Percentiles rank a stretch among this genome's conserved stretches.
phyloP scores from a whole-genome alignment of 2,113 vertebrate genomes.

The Myrmophylax atrothorax region DNA sequence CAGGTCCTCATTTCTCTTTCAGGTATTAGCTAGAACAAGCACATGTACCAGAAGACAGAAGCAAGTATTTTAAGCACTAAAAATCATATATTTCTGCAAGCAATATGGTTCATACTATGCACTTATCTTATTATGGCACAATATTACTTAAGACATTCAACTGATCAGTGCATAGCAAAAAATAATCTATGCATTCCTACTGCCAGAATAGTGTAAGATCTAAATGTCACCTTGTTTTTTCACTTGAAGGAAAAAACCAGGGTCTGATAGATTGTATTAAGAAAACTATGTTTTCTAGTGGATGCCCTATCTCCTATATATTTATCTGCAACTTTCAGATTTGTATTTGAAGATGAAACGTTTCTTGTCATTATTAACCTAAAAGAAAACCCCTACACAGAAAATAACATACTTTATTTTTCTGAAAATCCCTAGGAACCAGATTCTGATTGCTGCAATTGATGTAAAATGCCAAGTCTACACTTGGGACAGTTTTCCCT shows the following conservation, averaged over 20 bases:
- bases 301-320: background rate
- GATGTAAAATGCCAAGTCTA: background rate
- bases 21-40: background rate
- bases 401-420: background rate
- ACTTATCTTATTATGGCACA: background rate
- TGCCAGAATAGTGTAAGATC: background rate
- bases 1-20: background rate
- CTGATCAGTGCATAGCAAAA: background rate
- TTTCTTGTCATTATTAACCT: background rate
- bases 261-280: background rate
- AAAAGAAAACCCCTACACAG: background rate
- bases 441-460: background rate
- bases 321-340: background rate
- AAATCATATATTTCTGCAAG: background rate
- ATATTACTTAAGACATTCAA: background rate
- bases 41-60: background rate
- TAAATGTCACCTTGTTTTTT: background rate
- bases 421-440: background rate
- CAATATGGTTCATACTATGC: background rate
- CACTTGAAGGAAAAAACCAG: background rate
- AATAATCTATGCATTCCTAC: background rate
- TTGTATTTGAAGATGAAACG: background rate
- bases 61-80: background rate
- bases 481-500: background rate
- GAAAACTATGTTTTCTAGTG: background rate